Evolutionary conservation across 2,797 vertebrate species (phyloP).

Genomic region (Aldrovandia affinis): DNA sequence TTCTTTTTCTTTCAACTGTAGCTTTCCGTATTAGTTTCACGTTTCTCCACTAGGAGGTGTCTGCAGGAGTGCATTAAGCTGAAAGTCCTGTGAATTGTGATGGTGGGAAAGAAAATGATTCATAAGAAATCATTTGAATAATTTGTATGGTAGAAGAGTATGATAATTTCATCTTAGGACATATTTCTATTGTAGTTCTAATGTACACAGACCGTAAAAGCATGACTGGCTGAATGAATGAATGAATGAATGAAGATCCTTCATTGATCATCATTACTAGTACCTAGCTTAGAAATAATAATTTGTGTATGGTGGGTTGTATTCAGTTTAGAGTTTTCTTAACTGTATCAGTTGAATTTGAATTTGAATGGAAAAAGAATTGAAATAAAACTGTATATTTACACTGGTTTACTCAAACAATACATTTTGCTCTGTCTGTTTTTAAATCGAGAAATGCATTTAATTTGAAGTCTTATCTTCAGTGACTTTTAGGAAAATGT

Average conservation of each 20-base stretch:
- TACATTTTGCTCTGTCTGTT: too few relatives aligned
- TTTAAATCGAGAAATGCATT: too few relatives aligned
- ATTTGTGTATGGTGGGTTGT: not conserved
- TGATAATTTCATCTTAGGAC: not conserved
- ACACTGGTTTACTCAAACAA: too few relatives aligned
- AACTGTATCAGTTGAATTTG: not conserved
- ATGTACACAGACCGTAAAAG: not conserved
- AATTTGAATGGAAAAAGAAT: too few relatives aligned
- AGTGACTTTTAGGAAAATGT: not conserved
- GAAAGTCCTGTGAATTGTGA: conserved; percentile 33
- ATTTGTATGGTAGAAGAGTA: conserved; percentile 4
- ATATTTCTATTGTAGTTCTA: not conserved
- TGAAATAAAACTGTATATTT: too few relatives aligned
- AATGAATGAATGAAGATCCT: not conserved
- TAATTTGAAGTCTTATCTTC: not conserved
- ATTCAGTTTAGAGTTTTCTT: not conserved
- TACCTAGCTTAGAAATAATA: not conserved
- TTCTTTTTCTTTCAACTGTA: conserved; percentile 27
- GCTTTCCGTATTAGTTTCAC: conserved; percentile 68
- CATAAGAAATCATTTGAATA: conserved; percentile 68
- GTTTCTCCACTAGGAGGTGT: conserved; percentile 69
- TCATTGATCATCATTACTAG: not conserved
- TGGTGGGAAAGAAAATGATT: conserved; percentile 38
- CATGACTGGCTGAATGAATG: not conserved
- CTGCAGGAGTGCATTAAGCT: conserved; percentile 53